Percentiles rank a stretch among this genome's conserved stretches.
Conservation (phyloP, 2,888 invertebrate genomes). For the Caenorhabditis sp. region DNA sequence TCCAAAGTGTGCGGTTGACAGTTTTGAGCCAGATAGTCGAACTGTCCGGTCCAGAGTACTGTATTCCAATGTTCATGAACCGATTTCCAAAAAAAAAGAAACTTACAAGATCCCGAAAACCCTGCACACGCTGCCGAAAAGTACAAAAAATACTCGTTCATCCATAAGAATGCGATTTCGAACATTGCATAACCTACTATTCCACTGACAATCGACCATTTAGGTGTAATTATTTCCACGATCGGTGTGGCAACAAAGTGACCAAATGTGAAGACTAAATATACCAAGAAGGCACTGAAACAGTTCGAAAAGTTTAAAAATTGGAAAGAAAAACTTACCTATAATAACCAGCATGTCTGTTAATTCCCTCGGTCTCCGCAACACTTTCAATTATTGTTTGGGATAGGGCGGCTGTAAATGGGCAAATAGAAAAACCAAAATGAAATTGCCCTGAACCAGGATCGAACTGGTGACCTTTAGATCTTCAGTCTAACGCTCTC, state of each 20-base stretch:
- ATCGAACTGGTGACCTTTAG: constrained; percentile 83
- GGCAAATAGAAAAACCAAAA: not conserved
- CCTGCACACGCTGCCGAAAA: constrained; percentile 61
- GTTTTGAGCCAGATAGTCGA: constrained; percentile 65
- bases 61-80: not conserved
- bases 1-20: constrained; percentile 51
- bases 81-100: too few species aligned
- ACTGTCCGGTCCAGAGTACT: constrained; percentile 66
- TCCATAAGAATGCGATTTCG: constrained; percentile 50
- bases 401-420: constrained; percentile 58
- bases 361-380: constrained; percentile 52
- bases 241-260: constrained; percentile 66
- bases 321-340: too few species aligned
- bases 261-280: constrained; percentile 62
- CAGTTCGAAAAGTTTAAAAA: too few species aligned
- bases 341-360: constrained; percentile 61
- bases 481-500: constrained; percentile 84
- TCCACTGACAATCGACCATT: constrained; percentile 64
- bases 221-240: constrained; percentile 63
- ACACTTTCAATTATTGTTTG: constrained; percentile 62
- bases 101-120: constrained; percentile 59
- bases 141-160: constrained; percentile 61
- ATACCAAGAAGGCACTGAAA: constrained; percentile 49
- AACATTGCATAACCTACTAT: constrained; percentile 60
- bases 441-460: constrained; percentile 81